Base-by-base conservation (phyloP, 2,113 vertebrate species). In the Chaetura pelagica region DNA sequence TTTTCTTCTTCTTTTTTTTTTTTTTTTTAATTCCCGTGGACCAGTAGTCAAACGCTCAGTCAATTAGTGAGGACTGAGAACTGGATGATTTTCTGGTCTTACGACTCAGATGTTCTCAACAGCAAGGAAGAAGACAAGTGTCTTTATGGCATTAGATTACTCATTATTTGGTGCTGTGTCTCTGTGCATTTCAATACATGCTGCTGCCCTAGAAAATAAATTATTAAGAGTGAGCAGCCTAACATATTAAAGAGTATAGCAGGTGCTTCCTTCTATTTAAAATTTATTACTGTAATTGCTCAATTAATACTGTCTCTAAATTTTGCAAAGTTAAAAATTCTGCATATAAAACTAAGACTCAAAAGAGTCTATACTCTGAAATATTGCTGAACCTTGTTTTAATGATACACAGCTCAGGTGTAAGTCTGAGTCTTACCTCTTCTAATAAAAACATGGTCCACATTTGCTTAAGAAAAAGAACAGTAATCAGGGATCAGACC, bases 1-100 rank as follows among this genome's bases (percentile, higher is more conserved):
- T 17, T 52, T 5, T 2, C 14, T 55, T 2, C 14, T 62, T 10
- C 13, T 48, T 10, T 4, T 38, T 11, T 1, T 8, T 9, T 32
- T 46, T 38, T 26, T 40, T 34, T 18, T 20, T 20, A 12, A 11
- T 73, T 63, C n/a, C 29, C 35, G 2, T 51, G 17, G 40, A 59
- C 8, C 14, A 64, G 32, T 24, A 87, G 49, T 61, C 42, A 83
- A 88, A 80, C 69, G 7, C 5, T 79, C 54, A 73, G 27, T 49
- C 62, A 83, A n/a, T 77, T 62, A 69, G 10, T 8, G 83, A 69
- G 26, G 90, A 62, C 22, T 80, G n/a, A 88, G 30, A 91, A 51
- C 2, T 66, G 19, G 26, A 73, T 88, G 29, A 51, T 86, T 63
- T 90, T 95, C 32, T 7, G 1, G n/a, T 48, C n/a, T 92, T 88